These are phyloP conservation scores for Eupithecia insigniata DNA, from an alignment of 2,888 invertebrate species.

Conservation along the genomic window DNA sequence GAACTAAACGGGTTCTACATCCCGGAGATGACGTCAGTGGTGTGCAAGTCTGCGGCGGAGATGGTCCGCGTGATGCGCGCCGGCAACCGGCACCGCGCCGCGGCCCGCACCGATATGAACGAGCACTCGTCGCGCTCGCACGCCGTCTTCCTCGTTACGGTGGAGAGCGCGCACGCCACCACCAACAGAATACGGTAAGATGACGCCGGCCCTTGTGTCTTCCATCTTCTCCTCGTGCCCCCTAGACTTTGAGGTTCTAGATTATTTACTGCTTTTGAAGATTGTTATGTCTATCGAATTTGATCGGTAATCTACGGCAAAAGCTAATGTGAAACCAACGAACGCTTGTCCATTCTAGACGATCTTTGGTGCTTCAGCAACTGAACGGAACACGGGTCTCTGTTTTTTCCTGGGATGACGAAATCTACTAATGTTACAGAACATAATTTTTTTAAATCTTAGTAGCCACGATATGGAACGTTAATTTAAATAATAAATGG, in stretches of 20 bases:
- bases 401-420: not conserved
- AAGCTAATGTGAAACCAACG: not conserved
- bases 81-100: constrained; percentile 97
- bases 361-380: not conserved
- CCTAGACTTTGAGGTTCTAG: no score
- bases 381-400: not conserved
- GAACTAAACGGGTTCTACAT: constrained; percentile 94
- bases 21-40: constrained; percentile 96
- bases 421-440: not conserved
- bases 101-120: constrained; percentile 98
- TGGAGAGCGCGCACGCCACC: constrained; percentile 89
- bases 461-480: not conserved
- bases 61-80: constrained; percentile 96
- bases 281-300: not conserved
- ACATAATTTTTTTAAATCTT: not conserved
- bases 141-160: constrained; percentile 98
- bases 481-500: not conserved
- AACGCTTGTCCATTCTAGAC: not conserved
- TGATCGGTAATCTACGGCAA: not conserved
- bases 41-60: constrained; percentile 96
- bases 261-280: not conserved
- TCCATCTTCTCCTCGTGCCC: no score
- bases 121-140: constrained; percentile 99
- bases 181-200: constrained; percentile 62
- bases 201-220: not conserved